phyloP scores from a whole-genome alignment of 2,113 vertebrate genomes.

The Dicentrarchus labrax region DNA sequence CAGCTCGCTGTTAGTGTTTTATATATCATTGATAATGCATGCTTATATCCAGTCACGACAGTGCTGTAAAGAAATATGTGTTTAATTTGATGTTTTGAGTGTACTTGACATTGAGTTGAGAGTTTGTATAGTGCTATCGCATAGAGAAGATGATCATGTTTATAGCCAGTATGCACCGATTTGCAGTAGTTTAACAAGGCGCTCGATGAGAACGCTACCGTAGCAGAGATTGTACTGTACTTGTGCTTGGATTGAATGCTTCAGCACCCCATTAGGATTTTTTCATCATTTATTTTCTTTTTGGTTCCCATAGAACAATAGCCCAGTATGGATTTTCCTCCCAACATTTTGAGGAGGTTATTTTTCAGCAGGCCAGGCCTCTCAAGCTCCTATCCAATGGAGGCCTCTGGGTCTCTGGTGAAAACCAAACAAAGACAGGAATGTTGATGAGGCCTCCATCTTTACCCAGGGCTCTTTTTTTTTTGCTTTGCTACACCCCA shows the following conservation, averaged over 20 bases:
- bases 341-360: conserved; percentile 65
- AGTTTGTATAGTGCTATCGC: conserved; percentile 18
- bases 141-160: conserved; percentile 33
- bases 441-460: conserved; percentile 84
- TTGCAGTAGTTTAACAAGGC: conserved; percentile 39
- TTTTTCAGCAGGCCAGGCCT: conserved; percentile 69
- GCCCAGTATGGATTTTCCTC: conserved; percentile 69
- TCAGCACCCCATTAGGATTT: conserved; percentile 43
- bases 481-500: conserved; percentile 76
- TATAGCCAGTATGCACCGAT: conserved; percentile 11
- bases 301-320: conserved; percentile 58
- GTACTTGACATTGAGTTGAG: conserved; percentile 44
- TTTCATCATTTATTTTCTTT: conserved; percentile 26
- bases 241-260: conserved; percentile 46
- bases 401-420: conserved; percentile 79
- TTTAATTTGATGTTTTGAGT: conserved; percentile 59
- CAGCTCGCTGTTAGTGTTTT: conserved; percentile 34
- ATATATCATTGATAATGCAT: conserved; percentile 28
- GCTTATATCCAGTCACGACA: conserved; percentile 31
- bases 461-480: conserved; percentile 70
- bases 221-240: conserved; percentile 24
- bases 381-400: conserved; percentile 72
- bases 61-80: conserved; percentile 51
- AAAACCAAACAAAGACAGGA: conserved; percentile 83
- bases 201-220: conserved; percentile 15